These are phyloP conservation scores for Planococcus citri DNA, from an alignment of 1,140 invertebrate species.

Conservation along the genomic window DNA sequence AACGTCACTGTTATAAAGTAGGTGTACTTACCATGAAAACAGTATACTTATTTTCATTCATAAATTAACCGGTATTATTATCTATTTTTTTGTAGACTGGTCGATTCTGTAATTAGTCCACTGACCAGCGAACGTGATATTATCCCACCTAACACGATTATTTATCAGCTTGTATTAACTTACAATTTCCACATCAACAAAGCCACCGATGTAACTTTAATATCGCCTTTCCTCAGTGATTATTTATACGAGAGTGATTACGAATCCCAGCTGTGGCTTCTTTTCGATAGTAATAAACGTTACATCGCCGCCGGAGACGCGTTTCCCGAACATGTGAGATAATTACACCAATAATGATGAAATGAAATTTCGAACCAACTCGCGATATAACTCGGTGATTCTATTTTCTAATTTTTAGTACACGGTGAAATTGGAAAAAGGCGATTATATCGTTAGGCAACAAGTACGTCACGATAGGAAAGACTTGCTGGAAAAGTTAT, in stretches of 20 bases:
- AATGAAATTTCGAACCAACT: neutral
- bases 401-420: slow-evolving; percentile 43
- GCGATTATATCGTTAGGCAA: slow-evolving; percentile 78
- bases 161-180: slow-evolving; percentile 75
- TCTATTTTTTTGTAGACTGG: slow-evolving; percentile 44
- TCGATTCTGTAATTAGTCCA: slow-evolving; percentile 61
- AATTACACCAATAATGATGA: too few relatives aligned
- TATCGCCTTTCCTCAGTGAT: slow-evolving; percentile 66
- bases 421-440: slow-evolving; percentile 78
- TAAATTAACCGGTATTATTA: neutral
- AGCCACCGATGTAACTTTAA: slow-evolving; percentile 65
- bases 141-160: slow-evolving; percentile 70
- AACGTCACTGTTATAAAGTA: slow-evolving; percentile 65
- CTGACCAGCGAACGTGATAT: slow-evolving; percentile 59
- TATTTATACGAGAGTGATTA: slow-evolving; percentile 88
- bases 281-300: slow-evolving; percentile 88
- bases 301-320: slow-evolving; percentile 74
- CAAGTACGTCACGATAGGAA: slow-evolving; percentile 82
- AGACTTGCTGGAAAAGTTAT: slow-evolving; percentile 72
- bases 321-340: slow-evolving; percentile 43
- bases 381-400: too few relatives aligned
- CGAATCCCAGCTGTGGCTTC: slow-evolving; percentile 91
- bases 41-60: neutral
- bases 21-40: slow-evolving; percentile 22
- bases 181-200: slow-evolving; percentile 78